These are phyloP conservation scores for Proteles cristata DNA, from an alignment of 2,113 vertebrate genomes.

Conservation along the genomic window DNA sequence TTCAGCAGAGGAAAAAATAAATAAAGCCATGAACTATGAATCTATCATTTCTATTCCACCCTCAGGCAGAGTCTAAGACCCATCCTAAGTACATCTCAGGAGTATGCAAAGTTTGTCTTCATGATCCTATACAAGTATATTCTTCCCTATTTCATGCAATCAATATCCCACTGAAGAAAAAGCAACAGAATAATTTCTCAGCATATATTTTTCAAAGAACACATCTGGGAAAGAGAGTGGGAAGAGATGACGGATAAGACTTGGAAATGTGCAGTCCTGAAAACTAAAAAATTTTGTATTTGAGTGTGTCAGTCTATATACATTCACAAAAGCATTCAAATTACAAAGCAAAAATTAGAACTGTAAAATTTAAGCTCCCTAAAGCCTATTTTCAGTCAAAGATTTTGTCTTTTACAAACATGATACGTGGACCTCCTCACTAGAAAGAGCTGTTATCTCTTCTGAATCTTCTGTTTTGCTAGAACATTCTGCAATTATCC, in stretches of 20 bases:
- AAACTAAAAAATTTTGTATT: neutral
- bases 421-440: neutral
- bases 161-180: neutral
- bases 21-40: neutral
- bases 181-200: neutral
- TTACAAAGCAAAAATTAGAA: neutral
- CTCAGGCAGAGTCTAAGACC: neutral
- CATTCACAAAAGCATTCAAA: neutral
- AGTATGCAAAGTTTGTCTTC: neutral
- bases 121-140: neutral
- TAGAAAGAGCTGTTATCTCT: neutral
- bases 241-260: neutral
- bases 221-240: neutral
- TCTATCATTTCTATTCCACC: neutral
- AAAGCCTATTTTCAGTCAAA: neutral
- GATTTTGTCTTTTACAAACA: neutral
- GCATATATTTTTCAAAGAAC: neutral
- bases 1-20: neutral
- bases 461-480: neutral
- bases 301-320: neutral
- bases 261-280: neutral
- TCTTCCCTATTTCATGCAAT: neutral
- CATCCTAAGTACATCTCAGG: neutral
- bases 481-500: neutral
- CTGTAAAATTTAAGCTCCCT: neutral